Conservation (phyloP, 2,113 vertebrate species). For the Myrmophylax atrothorax region DNA sequence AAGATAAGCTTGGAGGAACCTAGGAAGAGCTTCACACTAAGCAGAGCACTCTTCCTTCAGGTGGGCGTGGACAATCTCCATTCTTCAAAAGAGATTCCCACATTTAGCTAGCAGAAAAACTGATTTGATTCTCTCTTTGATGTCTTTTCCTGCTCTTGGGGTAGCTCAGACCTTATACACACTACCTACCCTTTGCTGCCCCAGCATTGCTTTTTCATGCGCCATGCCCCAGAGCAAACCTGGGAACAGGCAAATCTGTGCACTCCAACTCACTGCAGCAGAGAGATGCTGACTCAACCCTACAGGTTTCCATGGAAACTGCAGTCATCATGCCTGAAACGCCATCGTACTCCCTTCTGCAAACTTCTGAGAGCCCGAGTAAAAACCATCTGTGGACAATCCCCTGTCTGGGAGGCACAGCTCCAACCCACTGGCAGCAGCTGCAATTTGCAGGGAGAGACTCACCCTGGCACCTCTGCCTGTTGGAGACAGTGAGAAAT, state of each 20-base stretch:
- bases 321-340: background rate
- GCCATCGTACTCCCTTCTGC: background rate
- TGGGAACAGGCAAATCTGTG: background rate
- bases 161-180: background rate
- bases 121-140: background rate
- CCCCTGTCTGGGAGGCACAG: background rate
- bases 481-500: background rate
- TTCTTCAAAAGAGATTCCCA: background rate
- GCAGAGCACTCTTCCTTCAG: background rate
- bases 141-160: background rate
- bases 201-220: fast-evolving
- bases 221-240: background rate
- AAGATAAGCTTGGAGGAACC: background rate
- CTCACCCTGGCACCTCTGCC: background rate
- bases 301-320: background rate
- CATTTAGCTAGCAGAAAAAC: background rate
- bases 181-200: background rate
- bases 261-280: background rate
- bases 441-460: background rate
- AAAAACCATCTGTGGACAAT: background rate
- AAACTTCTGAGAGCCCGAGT: background rate
- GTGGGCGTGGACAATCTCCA: background rate
- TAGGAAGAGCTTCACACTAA: background rate
- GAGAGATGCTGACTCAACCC: background rate
- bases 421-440: background rate